Conservation (phyloP, 1,140 invertebrate genomes). For the Heterodera carotae region DNA sequence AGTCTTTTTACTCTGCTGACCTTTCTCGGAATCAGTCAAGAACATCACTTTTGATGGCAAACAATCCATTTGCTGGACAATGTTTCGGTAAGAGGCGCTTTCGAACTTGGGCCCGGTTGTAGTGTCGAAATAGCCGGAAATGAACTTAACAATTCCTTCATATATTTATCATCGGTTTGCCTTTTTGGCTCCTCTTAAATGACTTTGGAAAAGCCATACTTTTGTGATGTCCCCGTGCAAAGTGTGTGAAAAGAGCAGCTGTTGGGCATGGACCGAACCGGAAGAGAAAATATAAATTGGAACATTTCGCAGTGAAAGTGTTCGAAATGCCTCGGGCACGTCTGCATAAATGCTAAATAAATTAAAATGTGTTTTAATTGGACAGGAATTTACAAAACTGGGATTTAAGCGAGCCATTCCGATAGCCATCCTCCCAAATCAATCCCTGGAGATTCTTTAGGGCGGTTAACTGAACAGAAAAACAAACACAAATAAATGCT, state of each 20-base stretch:
- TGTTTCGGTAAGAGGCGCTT: slow-evolving; percentile 75
- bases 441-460: slow-evolving; percentile 85
- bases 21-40: slow-evolving; percentile 80
- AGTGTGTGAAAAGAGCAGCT: slow-evolving; percentile 80
- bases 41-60: slow-evolving; percentile 76
- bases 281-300: slow-evolving; percentile 86
- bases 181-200: no score
- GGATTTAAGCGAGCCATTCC: slow-evolving; percentile 76
- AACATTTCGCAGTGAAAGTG: slow-evolving; percentile 73
- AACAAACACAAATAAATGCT: neutral
- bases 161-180: neutral
- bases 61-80: slow-evolving; percentile 73
- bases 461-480: slow-evolving; percentile 68
- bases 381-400: slow-evolving; percentile 70
- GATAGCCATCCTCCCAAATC: slow-evolving; percentile 83
- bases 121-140: slow-evolving; percentile 84
- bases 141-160: slow-evolving; percentile 68
- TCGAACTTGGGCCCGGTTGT: slow-evolving; percentile 79
- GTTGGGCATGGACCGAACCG: slow-evolving; percentile 85
- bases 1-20: slow-evolving; percentile 68
- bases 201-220: slow-evolving; percentile 5
- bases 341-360: slow-evolving; percentile 75
- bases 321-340: slow-evolving; percentile 75
- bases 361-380: neutral
- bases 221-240: slow-evolving; percentile 75